Base-by-base conservation (phyloP, 2,888 invertebrate genomes). In the Peribatodes rhomboidaria region DNA sequence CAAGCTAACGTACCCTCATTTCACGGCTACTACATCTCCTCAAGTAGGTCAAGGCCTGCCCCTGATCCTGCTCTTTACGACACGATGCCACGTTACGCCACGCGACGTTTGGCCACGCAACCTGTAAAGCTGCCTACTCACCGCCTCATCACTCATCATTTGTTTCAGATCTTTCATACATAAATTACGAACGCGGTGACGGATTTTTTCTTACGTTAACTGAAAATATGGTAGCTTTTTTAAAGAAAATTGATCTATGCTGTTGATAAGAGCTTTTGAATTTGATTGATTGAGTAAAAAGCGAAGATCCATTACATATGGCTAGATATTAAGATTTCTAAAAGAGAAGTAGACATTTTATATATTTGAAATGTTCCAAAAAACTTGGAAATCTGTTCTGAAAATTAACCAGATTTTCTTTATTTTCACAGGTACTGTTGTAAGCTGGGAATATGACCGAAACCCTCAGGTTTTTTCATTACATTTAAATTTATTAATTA, bases 1-100 rank as follows among this genome's bases (percentile, higher is more conserved):
- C 18, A 33, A 50, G 20, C 33, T 35, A 33, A 18, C 11, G 33
- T 33, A 31, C 3, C 31, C 31, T 27, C 50, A 13, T 35, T 50
- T 35, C 47, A 35, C 33, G 33, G 50, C 18, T 35, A 20, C 18
- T 33, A 35, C 13, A 44, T 18, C 33, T 13, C n/a, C 9, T 7
- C 13, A 52, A 59, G 22, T 52, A 52, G 59, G 59, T 59, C 59
- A 59, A 42, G 59, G 59, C 14, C 14, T 52, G 41, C 22, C 50
- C 14, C 14, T 52, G 42, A 52, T 52, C 52, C 52, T 44, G 42
- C 31, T 11, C 22, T 11, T 52, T 52, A 42, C 35, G 41, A 33
- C 54, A 6, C 35, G 31, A 20, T 13, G 37, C 22, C 22, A 52
- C 37, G 9, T 10, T 10, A 37, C 10, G 27, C 22, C 53, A 39